Conservation (phyloP, 2,113 vertebrate species). For the Numida meleagris region DNA sequence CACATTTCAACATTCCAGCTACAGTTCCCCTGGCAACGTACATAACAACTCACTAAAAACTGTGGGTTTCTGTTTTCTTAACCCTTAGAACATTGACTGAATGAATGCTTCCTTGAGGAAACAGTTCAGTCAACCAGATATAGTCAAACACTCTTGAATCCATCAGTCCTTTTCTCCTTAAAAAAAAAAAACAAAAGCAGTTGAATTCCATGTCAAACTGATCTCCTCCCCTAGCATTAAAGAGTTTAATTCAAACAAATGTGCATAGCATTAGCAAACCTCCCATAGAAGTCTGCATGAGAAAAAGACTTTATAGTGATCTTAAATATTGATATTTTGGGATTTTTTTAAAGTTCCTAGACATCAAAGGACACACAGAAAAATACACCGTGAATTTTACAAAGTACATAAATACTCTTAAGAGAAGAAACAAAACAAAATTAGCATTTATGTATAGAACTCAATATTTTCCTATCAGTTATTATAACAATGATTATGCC, state of each 20-base stretch:
- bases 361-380: background rate
- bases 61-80: constrained; percentile 81
- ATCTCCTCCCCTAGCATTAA: constrained; percentile 18
- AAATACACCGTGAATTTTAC: background rate
- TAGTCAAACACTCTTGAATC: constrained; percentile 62
- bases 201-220: constrained; percentile 48
- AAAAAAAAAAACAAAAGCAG: constrained; percentile 24
- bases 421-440: constrained; percentile 28
- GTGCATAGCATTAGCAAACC: background rate
- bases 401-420: background rate
- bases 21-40: constrained; percentile 81
- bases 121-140: constrained; percentile 63
- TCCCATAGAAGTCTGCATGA: background rate
- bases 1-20: constrained; percentile 82
- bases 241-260: constrained; percentile 25
- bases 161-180: constrained; percentile 21
- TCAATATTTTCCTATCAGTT: background rate
- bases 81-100: constrained; percentile 79
- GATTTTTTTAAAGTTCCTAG: no score
- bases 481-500: background rate
- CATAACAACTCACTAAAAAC: constrained; percentile 77
- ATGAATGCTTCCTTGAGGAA: constrained; percentile 83
- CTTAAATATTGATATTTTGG: no score
- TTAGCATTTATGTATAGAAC: background rate
- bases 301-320: no score